These are phyloP conservation scores for Babyrousa celebensis DNA, from an alignment of 2,797 vertebrate species.

Conservation along the genomic window DNA sequence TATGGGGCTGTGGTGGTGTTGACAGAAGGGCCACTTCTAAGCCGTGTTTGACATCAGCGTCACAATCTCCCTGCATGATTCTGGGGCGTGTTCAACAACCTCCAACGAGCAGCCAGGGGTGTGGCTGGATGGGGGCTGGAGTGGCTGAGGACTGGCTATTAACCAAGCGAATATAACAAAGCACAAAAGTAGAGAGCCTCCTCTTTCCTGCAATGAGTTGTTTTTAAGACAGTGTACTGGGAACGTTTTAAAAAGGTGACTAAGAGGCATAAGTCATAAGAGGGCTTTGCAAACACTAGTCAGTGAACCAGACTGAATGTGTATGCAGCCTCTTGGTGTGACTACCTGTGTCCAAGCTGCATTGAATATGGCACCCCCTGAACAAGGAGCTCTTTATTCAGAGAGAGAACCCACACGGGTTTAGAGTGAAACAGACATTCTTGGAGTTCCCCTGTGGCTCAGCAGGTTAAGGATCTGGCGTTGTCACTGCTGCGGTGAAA, in stretches of 20 bases:
- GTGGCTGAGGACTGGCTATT: background rate
- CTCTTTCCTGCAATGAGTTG: background rate
- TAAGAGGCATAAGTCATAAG: background rate
- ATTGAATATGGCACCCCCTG: background rate
- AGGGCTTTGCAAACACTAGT: constrained; percentile 4
- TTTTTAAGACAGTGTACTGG: constrained; percentile 27
- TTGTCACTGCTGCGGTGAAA: no score
- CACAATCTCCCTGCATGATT: background rate
- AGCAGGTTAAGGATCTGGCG: no score
- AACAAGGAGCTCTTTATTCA: background rate
- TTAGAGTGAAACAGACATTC: background rate
- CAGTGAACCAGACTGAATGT: background rate
- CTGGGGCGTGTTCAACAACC: background rate
- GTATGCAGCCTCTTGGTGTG: background rate
- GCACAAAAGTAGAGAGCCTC: background rate
- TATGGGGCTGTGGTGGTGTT: background rate
- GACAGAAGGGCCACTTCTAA: background rate
- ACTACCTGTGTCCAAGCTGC: background rate
- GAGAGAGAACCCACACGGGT: background rate
- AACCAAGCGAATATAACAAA: background rate
- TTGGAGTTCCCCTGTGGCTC: background rate
- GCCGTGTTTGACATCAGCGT: background rate
- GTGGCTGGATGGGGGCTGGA: background rate
- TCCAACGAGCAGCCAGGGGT: background rate
- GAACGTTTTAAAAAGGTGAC: background rate